A percentile compares a stretch with the other conserved stretches of the same genome.
Evolutionary conservation across 2,113 vertebrate genomes (phyloP).

Genomic region (Scalopus aquaticus): DNA sequence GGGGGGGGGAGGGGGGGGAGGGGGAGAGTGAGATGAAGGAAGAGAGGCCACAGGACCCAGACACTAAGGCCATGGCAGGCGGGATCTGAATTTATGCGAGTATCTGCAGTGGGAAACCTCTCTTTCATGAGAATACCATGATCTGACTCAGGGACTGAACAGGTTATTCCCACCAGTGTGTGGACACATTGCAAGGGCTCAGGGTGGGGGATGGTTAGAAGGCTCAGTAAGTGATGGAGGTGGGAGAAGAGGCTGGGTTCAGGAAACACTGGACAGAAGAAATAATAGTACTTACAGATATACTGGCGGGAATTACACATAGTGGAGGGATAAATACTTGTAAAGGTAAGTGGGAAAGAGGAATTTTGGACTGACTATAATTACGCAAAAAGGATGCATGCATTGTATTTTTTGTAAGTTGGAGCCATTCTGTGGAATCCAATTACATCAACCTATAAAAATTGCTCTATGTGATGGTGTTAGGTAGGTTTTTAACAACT

Average conservation of each 20-base stretch:
- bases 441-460: not conserved
- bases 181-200: not conserved
- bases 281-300: not conserved
- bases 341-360: not conserved
- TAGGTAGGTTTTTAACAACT: not conserved
- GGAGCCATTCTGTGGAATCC: not conserved
- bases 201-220: no score
- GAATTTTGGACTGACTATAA: not conserved
- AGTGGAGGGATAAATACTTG: not conserved
- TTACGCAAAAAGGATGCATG: not conserved
- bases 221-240: not conserved
- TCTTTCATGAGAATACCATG: rapidly evolving
- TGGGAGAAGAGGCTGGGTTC: not conserved
- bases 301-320: not conserved
- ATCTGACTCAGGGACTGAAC: not conserved
- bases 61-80: not conserved
- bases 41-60: not conserved
- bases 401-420: not conserved
- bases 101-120: not conserved
- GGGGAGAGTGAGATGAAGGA: not conserved
- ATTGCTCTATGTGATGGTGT: not conserved
- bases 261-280: not conserved
- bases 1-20: no score
- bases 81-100: not conserved
- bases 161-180: not conserved